These are phyloP conservation scores for Zaprionus bogoriensis DNA, from an alignment of 2,888 invertebrate genomes.

Conservation along the genomic window DNA sequence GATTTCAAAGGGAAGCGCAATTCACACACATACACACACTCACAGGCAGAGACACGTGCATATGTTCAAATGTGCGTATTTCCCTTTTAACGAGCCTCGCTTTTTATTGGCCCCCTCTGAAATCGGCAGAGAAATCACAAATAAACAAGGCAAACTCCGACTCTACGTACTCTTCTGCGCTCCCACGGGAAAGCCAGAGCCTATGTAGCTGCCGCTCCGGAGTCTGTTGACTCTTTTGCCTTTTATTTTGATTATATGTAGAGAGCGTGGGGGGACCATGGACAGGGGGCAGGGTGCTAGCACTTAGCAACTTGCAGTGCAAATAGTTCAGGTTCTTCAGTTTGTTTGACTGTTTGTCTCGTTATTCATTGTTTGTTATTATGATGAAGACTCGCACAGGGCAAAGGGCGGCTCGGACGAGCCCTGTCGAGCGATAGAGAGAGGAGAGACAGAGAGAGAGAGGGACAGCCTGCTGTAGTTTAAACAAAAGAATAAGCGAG, in stretches of 20 bases:
- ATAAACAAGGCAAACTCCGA: background rate
- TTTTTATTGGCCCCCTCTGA: background rate
- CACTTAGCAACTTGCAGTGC: conserved; percentile 56
- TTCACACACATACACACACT: background rate
- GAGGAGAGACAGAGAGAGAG: background rate
- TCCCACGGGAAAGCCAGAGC: too few relatives aligned
- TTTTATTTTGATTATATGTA: conserved; percentile 26
- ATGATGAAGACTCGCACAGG: conserved; percentile 58
- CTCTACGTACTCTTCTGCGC: background rate
- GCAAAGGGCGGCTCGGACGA: background rate
- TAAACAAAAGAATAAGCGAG: conserved; percentile 57
- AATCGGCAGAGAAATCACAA: background rate
- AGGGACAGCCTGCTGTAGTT: conserved; percentile 45
- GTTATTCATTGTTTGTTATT: conserved; percentile 66
- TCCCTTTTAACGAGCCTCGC: background rate
- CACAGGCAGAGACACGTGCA: background rate
- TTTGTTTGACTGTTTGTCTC: conserved; percentile 44
- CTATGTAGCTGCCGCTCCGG: conserved; percentile 7
- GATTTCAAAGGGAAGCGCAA: background rate
- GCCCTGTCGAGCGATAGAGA: too few relatives aligned
- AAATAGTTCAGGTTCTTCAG: conserved; percentile 57
- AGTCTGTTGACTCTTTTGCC: conserved; percentile 46
- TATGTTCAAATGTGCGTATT: background rate
- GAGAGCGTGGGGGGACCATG: background rate
- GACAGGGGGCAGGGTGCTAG: background rate